Evolutionary conservation across 2,113 vertebrate genomes (phyloP), one percentile per base, ranked within the genome.

Genomic region (Falco punctatus): DNA sequence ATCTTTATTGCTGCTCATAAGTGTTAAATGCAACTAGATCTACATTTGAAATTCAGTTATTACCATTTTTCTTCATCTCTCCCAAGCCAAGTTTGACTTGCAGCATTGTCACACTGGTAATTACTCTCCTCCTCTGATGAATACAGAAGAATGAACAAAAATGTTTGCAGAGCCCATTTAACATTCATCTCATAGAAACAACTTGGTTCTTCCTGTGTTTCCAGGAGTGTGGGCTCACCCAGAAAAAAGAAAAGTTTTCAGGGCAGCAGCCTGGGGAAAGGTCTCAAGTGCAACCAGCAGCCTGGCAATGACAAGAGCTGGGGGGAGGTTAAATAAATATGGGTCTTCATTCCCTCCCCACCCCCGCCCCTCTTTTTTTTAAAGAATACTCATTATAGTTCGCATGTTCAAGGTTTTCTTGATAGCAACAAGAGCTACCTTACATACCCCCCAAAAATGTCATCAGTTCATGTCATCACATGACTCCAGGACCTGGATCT

Each of bases 1-100:
- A 73, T 95, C 88, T 97, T 97, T 94, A 98, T 59, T 78, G 94
- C 93, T 93, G 40, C 94, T 95, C 94, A 5, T 94, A 96, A 97
- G 96, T 48, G 93, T 87, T 95, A 91, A 95, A 91, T 26, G 92
- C 82, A 14, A 57, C 14, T 27, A 78, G 71, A 82, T 71, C 96
- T 75, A 69, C 87, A 58, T 27, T 64, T 62, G 84, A 90, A 97
- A 96, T 67, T 84, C 85, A 32, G 64, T 75, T 78, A 73, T 64
- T 93, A 66, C 83, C 90, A 22, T 72, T 92, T 86, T 89, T 81
- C 67, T 49, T 74, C 64, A 2, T 33, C 6, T 88, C 42, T 90
- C 81, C 81, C 84, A 80, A 96, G 85, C 92, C 73, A 69, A 77
- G 91, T 52, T 12, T 73, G 49, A 84, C 78, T 92, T 38, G 57